Evolutionary conservation across 2,113 vertebrate species (phyloP).

Genomic region (Xenus cinereus): DNA sequence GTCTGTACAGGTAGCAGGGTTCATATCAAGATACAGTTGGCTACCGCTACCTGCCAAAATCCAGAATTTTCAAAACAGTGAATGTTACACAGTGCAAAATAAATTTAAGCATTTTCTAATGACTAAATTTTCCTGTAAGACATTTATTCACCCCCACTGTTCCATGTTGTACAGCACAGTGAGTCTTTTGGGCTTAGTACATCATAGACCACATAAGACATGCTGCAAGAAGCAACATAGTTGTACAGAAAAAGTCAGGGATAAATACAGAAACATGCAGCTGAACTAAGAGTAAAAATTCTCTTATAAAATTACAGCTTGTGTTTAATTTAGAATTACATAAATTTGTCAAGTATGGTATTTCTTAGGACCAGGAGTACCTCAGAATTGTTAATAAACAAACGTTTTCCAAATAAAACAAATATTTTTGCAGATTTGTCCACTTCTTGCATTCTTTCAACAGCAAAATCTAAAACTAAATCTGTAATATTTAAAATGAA

Average conservation of each 20-base stretch:
- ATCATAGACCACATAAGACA: not conserved
- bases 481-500: not conserved
- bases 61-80: not conserved
- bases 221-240: not conserved
- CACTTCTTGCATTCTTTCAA: not conserved
- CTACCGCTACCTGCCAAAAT: not conserved
- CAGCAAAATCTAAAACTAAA: not conserved
- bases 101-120: not conserved
- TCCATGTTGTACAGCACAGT: not conserved
- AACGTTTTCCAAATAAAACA: not conserved
- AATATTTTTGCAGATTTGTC: not conserved
- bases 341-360: not conserved
- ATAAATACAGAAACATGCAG: not conserved
- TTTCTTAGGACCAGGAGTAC: not conserved
- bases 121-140: not conserved
- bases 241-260: not conserved
- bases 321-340: not conserved
- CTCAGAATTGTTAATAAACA: not conserved
- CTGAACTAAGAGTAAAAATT: not conserved
- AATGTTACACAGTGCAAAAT: not conserved
- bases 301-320: not conserved
- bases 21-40: not conserved
- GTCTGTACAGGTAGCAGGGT: not conserved
- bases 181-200: not conserved
- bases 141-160: not conserved